These are phyloP conservation scores for Papilio polytes DNA, from an alignment of 1,140 invertebrate species.

Conservation along the genomic window DNA sequence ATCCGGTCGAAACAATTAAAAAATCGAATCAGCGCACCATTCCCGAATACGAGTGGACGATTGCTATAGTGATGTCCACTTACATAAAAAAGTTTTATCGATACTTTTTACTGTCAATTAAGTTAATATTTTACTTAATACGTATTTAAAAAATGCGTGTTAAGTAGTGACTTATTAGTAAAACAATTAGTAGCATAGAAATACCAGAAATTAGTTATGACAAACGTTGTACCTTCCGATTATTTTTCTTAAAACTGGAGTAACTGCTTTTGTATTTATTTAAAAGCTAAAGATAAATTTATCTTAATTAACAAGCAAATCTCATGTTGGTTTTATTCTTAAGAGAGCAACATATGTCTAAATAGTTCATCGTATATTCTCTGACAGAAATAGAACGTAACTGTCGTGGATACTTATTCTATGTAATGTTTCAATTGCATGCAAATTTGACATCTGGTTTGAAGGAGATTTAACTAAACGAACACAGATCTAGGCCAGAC, in stretches of 20 bases:
- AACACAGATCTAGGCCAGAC: neutral
- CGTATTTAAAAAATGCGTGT: neutral
- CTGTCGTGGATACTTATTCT: neutral
- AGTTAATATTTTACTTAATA: neutral
- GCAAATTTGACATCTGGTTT: neutral
- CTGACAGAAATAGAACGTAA: neutral
- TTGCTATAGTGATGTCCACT: slow-evolving; percentile 51
- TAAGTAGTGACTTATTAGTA: neutral
- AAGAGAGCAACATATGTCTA: no score
- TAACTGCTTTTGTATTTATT: neutral
- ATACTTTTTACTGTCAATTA: neutral
- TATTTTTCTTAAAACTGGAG: neutral
- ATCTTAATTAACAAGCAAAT: no score
- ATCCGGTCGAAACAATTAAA: slow-evolving; percentile 79
- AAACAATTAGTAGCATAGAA: neutral
- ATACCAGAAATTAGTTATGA: neutral
- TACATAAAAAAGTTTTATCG: slow-evolving; percentile 5
- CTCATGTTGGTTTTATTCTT: no score
- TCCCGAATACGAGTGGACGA: slow-evolving; percentile 70
- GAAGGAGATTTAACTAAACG: neutral
- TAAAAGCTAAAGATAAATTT: no score
- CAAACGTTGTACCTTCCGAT: neutral
- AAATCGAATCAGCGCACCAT: slow-evolving; percentile 78
- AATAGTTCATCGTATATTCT: neutral
- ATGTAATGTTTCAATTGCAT: neutral